Evolutionary conservation across 2,888 invertebrate species (phyloP).

Genomic region (Desoria tigrina): DNA sequence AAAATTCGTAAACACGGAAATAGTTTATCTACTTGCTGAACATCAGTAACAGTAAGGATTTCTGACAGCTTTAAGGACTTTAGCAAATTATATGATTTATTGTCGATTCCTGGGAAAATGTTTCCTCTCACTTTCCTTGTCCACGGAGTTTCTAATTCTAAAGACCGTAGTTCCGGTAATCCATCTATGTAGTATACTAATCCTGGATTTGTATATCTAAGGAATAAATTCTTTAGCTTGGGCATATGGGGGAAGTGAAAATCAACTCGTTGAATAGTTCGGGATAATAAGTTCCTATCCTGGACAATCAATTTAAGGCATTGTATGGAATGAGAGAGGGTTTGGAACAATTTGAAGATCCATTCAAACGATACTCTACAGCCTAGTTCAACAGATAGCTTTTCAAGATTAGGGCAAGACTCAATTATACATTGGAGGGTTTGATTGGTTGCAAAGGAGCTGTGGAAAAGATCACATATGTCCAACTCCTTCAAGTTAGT

Average conservation of each 20-base stretch:
- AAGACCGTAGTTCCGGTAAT: slow-evolving; percentile 30
- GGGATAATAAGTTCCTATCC: slow-evolving; percentile 37
- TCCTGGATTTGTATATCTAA: slow-evolving; percentile 40
- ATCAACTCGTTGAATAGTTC: slow-evolving; percentile 31
- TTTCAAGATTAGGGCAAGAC: slow-evolving; percentile 29
- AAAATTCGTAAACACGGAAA: slow-evolving; percentile 37
- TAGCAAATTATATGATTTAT: slow-evolving; percentile 19
- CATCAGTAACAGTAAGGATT: slow-evolving; percentile 25
- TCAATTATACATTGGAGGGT: slow-evolving; percentile 25
- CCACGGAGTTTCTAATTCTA: slow-evolving; percentile 42
- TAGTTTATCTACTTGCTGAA: slow-evolving; percentile 27
- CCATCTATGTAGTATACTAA: slow-evolving; percentile 41
- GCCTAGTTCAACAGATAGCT: slow-evolving; percentile 39
- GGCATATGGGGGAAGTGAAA: slow-evolving; percentile 40
- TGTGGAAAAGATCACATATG: slow-evolving; percentile 40
- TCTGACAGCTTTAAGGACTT: slow-evolving; percentile 33
- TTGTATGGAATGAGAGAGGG: slow-evolving; percentile 26
- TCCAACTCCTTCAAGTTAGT: slow-evolving; percentile 30
- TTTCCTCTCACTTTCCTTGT: slow-evolving; percentile 37
- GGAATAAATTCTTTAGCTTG: slow-evolving; percentile 26
- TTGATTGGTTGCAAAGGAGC: slow-evolving; percentile 37
- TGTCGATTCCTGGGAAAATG: slow-evolving; percentile 33
- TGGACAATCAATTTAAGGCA: slow-evolving; percentile 40
- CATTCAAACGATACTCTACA: slow-evolving; percentile 29
- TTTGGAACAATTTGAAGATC: slow-evolving; percentile 26